Evolutionary conservation across 2,797 vertebrate genomes (phyloP).

Genomic region (Pangasius krempfi): DNA sequence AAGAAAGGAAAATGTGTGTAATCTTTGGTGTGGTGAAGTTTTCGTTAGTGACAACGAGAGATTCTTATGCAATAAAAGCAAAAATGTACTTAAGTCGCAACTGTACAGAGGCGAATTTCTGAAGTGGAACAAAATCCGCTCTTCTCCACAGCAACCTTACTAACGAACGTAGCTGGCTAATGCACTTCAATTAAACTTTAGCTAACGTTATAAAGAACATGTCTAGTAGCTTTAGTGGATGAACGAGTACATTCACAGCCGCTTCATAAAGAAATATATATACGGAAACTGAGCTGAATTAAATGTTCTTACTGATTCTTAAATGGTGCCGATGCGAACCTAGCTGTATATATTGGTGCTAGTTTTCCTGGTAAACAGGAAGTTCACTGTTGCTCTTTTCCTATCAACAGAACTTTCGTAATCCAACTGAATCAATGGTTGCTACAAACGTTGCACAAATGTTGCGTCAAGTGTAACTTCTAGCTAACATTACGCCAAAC

Average conservation of each 20-base stretch:
- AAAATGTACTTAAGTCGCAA: too few relatives aligned
- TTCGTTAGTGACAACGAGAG: neutral
- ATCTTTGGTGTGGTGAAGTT: neutral
- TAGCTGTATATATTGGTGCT: neutral
- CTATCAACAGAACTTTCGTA: neutral
- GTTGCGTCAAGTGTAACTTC: neutral
- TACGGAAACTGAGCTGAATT: too few relatives aligned
- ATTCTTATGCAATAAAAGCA: neutral
- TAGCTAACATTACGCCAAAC: neutral
- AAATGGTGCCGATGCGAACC: neutral
- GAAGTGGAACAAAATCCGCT: neutral
- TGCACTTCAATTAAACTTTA: neutral
- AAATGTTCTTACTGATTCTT: neutral
- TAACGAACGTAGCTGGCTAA: neutral
- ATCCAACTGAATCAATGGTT: neutral
- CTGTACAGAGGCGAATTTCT: neutral
- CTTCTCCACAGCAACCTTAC: neutral
- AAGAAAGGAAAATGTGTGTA: neutral
- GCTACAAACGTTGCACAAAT: neutral
- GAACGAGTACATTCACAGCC: neutral
- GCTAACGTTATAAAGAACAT: neutral
- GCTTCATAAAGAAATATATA: too few relatives aligned
- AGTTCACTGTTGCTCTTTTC: neutral
- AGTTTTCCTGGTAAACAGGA: neutral
- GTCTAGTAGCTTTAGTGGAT: neutral